A percentile compares a stretch with the other conserved stretches of the same genome.
Evolutionary conservation across 2,888 invertebrate species (phyloP).

Genomic region (Dendrolimus pini): DNA sequence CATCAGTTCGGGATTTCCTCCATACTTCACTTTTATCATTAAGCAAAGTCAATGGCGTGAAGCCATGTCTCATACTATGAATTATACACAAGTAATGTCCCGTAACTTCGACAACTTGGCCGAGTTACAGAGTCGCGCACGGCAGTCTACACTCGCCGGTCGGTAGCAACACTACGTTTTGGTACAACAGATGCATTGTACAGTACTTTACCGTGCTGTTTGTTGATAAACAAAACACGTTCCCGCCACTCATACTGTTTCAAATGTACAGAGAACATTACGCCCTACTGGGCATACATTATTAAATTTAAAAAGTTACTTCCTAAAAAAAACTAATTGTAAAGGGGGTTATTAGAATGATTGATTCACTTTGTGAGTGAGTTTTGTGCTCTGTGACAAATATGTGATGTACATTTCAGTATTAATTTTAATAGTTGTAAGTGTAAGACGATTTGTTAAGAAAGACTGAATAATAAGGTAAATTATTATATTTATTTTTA

Average conservation of each 20-base stretch:
- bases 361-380: background rate
- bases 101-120: background rate
- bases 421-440: background rate
- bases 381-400: background rate
- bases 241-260: background rate
- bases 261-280: background rate
- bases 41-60: background rate
- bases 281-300: background rate
- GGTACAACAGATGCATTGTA: background rate
- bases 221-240: background rate
- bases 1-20: background rate
- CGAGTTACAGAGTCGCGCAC: background rate
- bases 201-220: background rate
- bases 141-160: background rate
- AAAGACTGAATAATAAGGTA: constrained; percentile 2
- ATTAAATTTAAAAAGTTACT: background rate
- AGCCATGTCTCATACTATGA: background rate
- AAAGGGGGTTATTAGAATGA: too few relatives aligned
- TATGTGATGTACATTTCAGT: background rate
- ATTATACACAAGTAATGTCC: background rate
- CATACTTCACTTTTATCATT: background rate
- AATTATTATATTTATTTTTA: too few relatives aligned
- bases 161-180: background rate
- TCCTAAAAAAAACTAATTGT: too few relatives aligned
- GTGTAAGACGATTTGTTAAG: constrained; percentile 1